Conservation (phyloP, 2,797 vertebrate genomes). For the Chrysocyon brachyurus region DNA sequence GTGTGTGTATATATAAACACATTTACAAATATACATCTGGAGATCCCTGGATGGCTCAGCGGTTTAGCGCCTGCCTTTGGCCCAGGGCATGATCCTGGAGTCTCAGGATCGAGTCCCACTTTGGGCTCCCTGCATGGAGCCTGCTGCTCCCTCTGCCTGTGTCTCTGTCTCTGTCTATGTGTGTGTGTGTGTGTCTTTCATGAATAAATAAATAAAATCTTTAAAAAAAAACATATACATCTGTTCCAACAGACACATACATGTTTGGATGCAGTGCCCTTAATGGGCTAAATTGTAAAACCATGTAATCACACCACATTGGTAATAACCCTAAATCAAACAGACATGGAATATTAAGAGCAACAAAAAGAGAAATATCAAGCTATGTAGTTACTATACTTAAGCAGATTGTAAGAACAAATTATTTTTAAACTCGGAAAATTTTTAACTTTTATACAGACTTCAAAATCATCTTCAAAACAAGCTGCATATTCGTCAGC, state of each 20-base stretch:
- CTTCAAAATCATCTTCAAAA: conserved; percentile 98
- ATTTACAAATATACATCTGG: too few relatives aligned
- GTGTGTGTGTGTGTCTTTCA: too few relatives aligned
- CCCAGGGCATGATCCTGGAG: too few relatives aligned
- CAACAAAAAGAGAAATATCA: not conserved
- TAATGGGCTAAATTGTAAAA: not conserved
- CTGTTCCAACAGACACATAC: not conserved
- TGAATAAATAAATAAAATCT: too few relatives aligned
- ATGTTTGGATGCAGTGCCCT: not conserved
- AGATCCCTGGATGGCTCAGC: too few relatives aligned
- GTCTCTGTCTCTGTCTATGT: too few relatives aligned
- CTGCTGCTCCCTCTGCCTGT: too few relatives aligned
- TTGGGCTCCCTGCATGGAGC: too few relatives aligned
- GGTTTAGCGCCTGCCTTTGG: too few relatives aligned
- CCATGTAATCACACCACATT: not conserved
- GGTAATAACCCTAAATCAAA: not conserved
- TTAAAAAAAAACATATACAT: too few relatives aligned
- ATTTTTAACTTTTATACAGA: conserved; percentile 81
- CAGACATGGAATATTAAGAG: not conserved
- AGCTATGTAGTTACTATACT: not conserved
- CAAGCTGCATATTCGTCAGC: conserved; percentile 81
- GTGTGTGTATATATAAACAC: too few relatives aligned
- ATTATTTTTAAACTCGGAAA: conserved; percentile 54
- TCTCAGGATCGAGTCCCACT: too few relatives aligned
- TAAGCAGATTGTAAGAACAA: conserved; percentile 1